Base-by-base conservation (phyloP, 1,140 invertebrate species). In the Agrypnia vestita region DNA sequence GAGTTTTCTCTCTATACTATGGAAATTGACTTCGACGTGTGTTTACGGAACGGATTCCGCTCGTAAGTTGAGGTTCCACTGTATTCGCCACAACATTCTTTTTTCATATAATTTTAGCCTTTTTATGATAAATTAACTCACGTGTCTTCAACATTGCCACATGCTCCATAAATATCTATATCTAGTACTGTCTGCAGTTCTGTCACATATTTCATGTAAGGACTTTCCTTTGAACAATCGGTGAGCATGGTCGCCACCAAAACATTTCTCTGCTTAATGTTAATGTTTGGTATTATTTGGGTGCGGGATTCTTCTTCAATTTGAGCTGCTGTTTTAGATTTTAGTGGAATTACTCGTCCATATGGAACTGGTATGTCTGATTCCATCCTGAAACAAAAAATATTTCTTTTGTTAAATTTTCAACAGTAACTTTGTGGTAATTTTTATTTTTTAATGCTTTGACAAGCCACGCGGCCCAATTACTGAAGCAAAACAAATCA, bases 351-450 rank as follows among this genome's bases (percentile, higher is more conserved):
- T 8, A 89, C 90, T 76, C 91, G 84, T 13, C 91, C 92, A 80
- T 93, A 93, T 6, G 92, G 91, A 3, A 93, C 90, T 0, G 92
- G 92, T 13, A 94, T 87, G 78, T 93, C 92, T 7, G 92, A 91
- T 81, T 93, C 90, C 83, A 87, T 88, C 76, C 90, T 88, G 71
- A 35, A 86, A 85, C 25, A 80, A 67, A 47, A 80, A 61, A 72
- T 15, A 55, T 51, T 10, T 7, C n/a, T 11, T 55, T 0, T n/a
- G 51, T 55, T 15, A n/a, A n/a, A n/a, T n/a, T n/a, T n/a, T n/a
- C n/a, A n/a, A n/a, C n/a, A n/a, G n/a, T n/a, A n/a, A n/a, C n/a
- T n/a, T n/a, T n/a, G n/a, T n/a, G n/a, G n/a, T n/a, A n/a, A n/a
- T n/a, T n/a, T n/a, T n/a, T n/a, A n/a, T n/a, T n/a, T n/a, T n/a